phyloP scores from a whole-genome alignment of 2,113 vertebrate genomes.

The Prietella phreatophila region DNA sequence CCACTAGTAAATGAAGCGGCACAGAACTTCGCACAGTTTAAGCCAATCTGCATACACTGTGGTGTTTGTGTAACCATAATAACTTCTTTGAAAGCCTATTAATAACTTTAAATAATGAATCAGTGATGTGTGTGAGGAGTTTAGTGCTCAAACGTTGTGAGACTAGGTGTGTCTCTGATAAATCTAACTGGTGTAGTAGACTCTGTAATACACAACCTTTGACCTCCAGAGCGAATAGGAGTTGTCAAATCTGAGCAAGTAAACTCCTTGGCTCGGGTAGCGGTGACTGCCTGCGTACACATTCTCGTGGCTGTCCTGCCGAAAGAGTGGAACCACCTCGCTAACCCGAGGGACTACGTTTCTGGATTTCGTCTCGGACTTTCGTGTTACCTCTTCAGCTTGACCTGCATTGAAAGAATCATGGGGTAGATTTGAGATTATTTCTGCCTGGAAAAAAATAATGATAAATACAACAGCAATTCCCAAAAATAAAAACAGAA shows the following conservation, averaged over 20 bases:
- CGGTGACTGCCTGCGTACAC: constrained; percentile 98
- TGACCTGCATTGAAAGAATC: constrained; percentile 60
- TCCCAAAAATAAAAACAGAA: too few relatives aligned
- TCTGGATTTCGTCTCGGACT: constrained; percentile 82
- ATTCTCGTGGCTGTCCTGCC: constrained; percentile 97
- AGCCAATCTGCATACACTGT: not conserved
- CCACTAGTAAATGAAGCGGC: not conserved
- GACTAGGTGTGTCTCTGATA: not conserved
- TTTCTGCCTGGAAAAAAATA: not conserved
- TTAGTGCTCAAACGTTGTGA: not conserved
- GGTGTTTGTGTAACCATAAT: not conserved
- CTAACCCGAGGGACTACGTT: constrained; percentile 85
- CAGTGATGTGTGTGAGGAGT: not conserved
- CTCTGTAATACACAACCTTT: constrained; percentile 99
- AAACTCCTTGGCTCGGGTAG: constrained; percentile 93
- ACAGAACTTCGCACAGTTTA: not conserved
- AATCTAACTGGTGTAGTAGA: constrained; percentile 97
- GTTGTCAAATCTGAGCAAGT: constrained; percentile 99
- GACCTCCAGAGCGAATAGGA: constrained; percentile 98
- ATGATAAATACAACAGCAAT: not conserved
- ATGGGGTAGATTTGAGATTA: not conserved
- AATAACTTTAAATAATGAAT: too few relatives aligned
- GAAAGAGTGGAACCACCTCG: constrained; percentile 97
- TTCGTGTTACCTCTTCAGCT: constrained; percentile 77
- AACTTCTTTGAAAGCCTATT: not conserved